Percentiles rank a stretch among this genome's conserved stretches.
These are phyloP conservation scores for Mormyrus iriodes DNA, from an alignment of 2,113 vertebrate species.

Conservation along the genomic window DNA sequence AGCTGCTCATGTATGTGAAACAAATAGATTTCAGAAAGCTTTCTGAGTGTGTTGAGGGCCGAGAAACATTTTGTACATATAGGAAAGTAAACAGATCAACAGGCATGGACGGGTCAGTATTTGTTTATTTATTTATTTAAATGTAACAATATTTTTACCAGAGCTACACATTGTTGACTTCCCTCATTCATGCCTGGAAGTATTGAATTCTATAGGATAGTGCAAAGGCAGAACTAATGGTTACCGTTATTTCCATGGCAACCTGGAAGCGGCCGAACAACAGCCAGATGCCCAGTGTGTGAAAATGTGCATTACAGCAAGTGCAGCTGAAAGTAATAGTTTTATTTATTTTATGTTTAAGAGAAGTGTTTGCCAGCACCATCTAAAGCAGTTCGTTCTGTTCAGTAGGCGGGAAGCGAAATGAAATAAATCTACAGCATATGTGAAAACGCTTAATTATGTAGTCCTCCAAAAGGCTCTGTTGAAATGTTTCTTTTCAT, in stretches of 20 bases:
- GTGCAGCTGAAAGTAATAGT: conserved; percentile 10
- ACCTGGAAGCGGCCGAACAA: conserved; percentile 13
- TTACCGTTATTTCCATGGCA: conserved; percentile 26
- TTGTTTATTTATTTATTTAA: background rate
- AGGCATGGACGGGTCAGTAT: background rate
- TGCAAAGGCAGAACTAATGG: conserved; percentile 45
- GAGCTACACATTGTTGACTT: background rate
- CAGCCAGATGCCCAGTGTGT: background rate
- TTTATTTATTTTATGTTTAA: conserved; percentile 35
- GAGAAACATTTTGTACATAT: background rate
- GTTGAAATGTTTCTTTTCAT: background rate
- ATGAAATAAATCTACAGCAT: conserved; percentile 10
- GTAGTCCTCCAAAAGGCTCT: background rate
- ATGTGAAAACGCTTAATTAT: conserved; percentile 16
- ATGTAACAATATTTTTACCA: background rate
- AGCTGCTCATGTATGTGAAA: background rate
- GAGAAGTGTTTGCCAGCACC: conserved; percentile 28
- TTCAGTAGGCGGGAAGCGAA: conserved; percentile 27
- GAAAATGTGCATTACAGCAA: conserved; percentile 7
- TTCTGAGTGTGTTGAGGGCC: background rate
- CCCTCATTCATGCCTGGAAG: conserved; percentile 34
- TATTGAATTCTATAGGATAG: conserved; percentile 33
- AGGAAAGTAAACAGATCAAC: background rate
- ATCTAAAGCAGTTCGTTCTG: conserved; percentile 17
- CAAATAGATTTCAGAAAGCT: background rate